Base-by-base conservation (phyloP, 2,888 invertebrate genomes). In the Drosophila acutilabella region DNA sequence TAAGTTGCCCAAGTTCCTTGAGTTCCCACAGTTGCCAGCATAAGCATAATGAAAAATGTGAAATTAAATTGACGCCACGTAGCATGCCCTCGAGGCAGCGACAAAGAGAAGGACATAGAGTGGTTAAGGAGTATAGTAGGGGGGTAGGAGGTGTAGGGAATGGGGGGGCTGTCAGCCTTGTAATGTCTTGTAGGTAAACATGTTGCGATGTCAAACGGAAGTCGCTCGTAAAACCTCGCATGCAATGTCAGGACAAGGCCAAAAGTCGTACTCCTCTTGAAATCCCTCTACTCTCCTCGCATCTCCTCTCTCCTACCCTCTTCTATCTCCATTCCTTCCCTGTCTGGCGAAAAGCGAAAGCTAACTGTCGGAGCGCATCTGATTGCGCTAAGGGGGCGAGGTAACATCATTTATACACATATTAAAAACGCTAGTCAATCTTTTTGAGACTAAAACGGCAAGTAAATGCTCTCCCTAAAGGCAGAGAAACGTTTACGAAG, bases 161-260 rank as follows among this genome's bases (percentile, higher is more conserved):
- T 30, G 2, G 30, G 44, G n/a, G 18, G 64, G 26, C 72, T 76
- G 66, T 71, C 81, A 79, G 69, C 77, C 88, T 68, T 82, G 86
- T 88, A 88, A 83, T 86, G 89, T 86, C 84, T 80, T 84, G 89
- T 89, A 84, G 88, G 89, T 84, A 84, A 89, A 88, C 84, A 88
- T 86, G 87, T 74, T 81, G 80, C 70, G 75, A 68, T 83, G 81
- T 81, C 87, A 78, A 70, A 59, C 83, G 85, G 85, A 85, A 85
- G 85, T 78, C 81, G 81, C 83, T 88, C 84, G 89, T 88, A 86
- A 86, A 88, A 88, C 80, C 74, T 66, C 80, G 59, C 71, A 71
- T 54, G 66, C 64, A 68, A 33, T 26, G 36, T 16, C 40, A 48
- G 33, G 4, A 30, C 40, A 65, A 30, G 36, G 42, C 44, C 14